Conservation (phyloP, 2,888 invertebrate genomes). For the Cerastoderma edule region DNA sequence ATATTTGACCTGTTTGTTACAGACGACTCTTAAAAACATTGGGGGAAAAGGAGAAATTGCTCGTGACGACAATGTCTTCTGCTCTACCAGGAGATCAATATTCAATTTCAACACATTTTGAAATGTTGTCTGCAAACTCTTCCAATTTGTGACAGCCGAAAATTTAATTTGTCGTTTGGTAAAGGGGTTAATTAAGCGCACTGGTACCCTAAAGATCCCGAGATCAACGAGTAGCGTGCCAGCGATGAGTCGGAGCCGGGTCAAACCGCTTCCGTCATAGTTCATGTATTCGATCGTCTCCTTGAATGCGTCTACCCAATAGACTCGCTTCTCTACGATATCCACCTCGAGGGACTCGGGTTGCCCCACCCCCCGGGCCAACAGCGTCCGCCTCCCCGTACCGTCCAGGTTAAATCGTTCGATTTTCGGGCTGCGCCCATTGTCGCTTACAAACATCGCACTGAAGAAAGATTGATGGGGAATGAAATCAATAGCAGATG, state of each 20-base stretch:
- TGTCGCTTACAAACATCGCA: conserved; percentile 98
- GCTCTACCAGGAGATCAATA: too few relatives aligned
- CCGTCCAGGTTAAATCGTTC: conserved; percentile 92
- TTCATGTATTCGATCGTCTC: conserved; percentile 1
- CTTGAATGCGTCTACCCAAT: conserved; percentile 92
- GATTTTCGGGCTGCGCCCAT: conserved; percentile 91
- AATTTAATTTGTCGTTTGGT: too few relatives aligned
- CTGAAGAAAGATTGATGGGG: conserved; percentile 85
- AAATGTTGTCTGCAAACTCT: too few relatives aligned
- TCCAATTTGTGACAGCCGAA: too few relatives aligned
- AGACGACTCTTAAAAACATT: neutral
- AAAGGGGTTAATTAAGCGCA: too few relatives aligned
- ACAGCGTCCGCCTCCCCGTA: conserved; percentile 88
- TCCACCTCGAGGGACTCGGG: conserved; percentile 90
- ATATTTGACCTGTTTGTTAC: too few relatives aligned
- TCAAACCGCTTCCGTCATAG: conserved; percentile 24
- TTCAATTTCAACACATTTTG: too few relatives aligned
- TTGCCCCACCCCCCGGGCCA: conserved; percentile 94
- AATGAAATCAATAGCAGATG: too few relatives aligned
- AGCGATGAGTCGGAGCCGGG: neutral
- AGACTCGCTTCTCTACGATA: conserved; percentile 96
- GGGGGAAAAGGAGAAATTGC: neutral
- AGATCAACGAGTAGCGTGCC: conserved; percentile 19
- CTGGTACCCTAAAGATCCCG: conserved; percentile 31
- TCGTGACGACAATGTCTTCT: too few relatives aligned